Evolutionary conservation across 2,113 vertebrate genomes (phyloP).

Genomic region (Osmerus eperlanus): DNA sequence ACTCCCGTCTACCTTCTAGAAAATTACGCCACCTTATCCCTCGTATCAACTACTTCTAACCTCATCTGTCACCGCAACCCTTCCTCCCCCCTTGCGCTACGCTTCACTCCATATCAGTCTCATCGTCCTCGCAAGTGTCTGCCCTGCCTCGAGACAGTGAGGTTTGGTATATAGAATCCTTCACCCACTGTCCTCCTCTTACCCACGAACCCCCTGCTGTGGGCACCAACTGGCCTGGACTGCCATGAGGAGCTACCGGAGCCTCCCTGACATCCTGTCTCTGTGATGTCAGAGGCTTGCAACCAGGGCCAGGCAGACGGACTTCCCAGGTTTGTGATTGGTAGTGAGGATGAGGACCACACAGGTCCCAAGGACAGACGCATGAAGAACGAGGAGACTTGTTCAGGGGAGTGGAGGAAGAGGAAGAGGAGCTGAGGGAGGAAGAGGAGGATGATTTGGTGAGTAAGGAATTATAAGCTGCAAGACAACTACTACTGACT

Average conservation of each 20-base stretch:
- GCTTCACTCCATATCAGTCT: neutral
- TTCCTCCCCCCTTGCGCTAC: neutral
- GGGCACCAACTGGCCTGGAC: conserved; percentile 4
- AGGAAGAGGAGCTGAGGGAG: conserved; percentile 65
- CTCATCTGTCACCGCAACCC: neutral
- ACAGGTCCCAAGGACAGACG: conserved; percentile 66
- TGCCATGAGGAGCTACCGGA: neutral
- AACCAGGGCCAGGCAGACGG: conserved; percentile 60
- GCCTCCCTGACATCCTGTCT: conserved; percentile 40
- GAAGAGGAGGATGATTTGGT: conserved; percentile 49
- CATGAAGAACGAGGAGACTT: conserved; percentile 79
- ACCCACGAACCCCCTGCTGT: neutral
- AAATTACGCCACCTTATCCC: neutral
- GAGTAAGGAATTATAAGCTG: conserved; percentile 34
- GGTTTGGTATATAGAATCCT: neutral
- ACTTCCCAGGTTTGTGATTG: conserved; percentile 79
- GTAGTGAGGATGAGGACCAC: conserved; percentile 76
- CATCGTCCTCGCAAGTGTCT: too few relatives aligned
- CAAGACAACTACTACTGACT: conserved; percentile 6
- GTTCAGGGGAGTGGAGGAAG: conserved; percentile 60
- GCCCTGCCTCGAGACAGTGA: too few relatives aligned
- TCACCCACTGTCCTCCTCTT: neutral
- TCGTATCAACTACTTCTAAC: neutral
- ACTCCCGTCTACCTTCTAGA: too few relatives aligned
- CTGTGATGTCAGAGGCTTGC: conserved; percentile 79